A percentile compares a stretch with the other conserved stretches of the same genome.
These are phyloP conservation scores for Potorous gilbertii DNA, from an alignment of 2,797 vertebrate genomes.

Conservation along the genomic window DNA sequence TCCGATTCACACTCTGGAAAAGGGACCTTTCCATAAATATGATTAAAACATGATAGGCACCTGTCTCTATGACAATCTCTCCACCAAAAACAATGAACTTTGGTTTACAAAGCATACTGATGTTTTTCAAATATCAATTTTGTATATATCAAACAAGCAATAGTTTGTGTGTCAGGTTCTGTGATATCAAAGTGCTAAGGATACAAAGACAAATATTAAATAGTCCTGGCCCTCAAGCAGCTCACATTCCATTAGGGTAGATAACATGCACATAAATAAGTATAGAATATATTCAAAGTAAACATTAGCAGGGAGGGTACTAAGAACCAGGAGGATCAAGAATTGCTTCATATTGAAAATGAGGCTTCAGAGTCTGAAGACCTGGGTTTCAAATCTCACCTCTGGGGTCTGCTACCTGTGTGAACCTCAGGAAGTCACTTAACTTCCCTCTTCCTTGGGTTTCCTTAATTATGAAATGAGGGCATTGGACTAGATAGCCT, in stretches of 20 bases:
- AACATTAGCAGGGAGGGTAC: neutral
- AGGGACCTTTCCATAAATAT: neutral
- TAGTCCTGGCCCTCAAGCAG: neutral
- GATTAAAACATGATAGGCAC: neutral
- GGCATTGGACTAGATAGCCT: neutral
- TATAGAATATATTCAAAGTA: neutral
- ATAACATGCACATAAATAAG: neutral
- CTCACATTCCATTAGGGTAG: neutral
- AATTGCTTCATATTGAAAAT: neutral
- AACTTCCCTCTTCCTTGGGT: neutral
- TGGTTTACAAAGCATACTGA: neutral
- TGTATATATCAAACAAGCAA: neutral
- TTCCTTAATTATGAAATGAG: neutral
- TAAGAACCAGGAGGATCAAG: neutral
- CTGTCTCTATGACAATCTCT: neutral
- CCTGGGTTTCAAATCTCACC: too few species aligned
- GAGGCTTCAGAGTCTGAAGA: neutral
- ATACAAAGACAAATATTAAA: neutral
- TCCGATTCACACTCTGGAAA: neutral
- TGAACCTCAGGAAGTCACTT: neutral
- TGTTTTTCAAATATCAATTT: neutral
- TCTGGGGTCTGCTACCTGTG: neutral
- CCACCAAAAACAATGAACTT: neutral
- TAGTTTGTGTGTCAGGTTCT: neutral
- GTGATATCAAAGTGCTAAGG: neutral